Base-by-base conservation (phyloP, 2,888 invertebrate species). In the Heterodera filipjevi region DNA sequence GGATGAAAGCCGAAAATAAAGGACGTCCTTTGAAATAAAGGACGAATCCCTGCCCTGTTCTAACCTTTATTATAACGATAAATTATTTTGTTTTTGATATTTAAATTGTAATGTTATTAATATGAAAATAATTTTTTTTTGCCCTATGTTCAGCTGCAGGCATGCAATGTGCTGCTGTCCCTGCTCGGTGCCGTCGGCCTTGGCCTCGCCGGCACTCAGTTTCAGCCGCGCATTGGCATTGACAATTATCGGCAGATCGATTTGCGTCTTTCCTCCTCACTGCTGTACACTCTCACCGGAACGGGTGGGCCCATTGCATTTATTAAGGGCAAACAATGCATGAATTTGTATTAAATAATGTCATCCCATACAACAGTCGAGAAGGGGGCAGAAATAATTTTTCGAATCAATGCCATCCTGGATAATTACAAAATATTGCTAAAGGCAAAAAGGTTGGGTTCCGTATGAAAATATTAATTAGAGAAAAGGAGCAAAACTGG, bases 191-290 rank as follows among this genome's bases (percentile, higher is more conserved):
- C 75, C 32, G 22, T 75, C 30, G 75, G 75, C 6, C 64, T 75
- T 27, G 75, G 75, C 53, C 64, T 89, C 27, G 86, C 86, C 35
- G 85, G 86, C 3, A 84, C 84, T 73, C 89, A 89, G 80, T 89
- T 89, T 81, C 85, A 87, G 27, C 79, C 81, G 53, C 85, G 73
- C n/a, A 77, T 89, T 68, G 86, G 85, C 16, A 71, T 89, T 19
- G 86, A 88, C 77, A 87, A 87, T 80, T 88, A 87, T 77, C 80
- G 86, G 10, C 86, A 87, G 76, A 89, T 89, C 72, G 89, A 89
- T 77, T 80, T 89, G 46, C 82, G 89, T 77, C 79, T 89, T 53
- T 44, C 75, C 46, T 33, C 46, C 68, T 64, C 64, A 27, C 68
- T 75, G 27, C 14, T 75, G 30, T 64, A 22, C 68, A 33, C 66